phyloP scores from a whole-genome alignment of 2,797 vertebrate genomes.

The Neomorphus geoffroyi region DNA sequence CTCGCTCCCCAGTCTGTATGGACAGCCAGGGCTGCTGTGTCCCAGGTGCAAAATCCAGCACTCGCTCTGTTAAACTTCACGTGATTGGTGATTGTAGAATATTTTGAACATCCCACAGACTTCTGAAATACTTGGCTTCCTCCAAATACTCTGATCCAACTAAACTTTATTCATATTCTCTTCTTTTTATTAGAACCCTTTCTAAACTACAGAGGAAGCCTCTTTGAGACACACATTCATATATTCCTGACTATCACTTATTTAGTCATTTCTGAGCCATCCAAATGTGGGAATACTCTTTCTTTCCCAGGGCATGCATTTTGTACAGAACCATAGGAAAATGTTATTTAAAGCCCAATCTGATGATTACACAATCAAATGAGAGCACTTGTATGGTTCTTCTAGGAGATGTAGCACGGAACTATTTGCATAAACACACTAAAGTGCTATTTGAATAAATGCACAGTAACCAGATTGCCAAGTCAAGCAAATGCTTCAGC shows the following conservation, averaged over 20 bases:
- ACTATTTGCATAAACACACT: slow-evolving; percentile 45
- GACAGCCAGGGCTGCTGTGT: too few relatives aligned
- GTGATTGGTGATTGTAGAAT: background rate
- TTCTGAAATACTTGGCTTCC: background rate
- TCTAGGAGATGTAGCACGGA: background rate
- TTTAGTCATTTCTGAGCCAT: background rate
- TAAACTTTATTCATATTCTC: background rate
- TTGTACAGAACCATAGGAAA: background rate
- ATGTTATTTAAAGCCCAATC: background rate
- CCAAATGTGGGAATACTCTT: background rate
- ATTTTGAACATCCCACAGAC: background rate
- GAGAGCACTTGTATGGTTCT: background rate
- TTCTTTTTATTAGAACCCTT: background rate
- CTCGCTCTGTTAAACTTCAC: too few relatives aligned
- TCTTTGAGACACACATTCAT: background rate
- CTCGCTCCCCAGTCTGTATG: too few relatives aligned
- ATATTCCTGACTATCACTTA: background rate
- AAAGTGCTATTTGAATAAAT: slow-evolving; percentile 5
- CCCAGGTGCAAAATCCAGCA: too few relatives aligned
- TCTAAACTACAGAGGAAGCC: background rate
- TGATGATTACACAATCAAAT: background rate
- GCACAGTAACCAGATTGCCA: background rate
- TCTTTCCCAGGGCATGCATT: background rate
- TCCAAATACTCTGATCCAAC: background rate
- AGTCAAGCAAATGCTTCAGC: background rate